Base-by-base conservation (phyloP, 1,140 invertebrate genomes). In the Leptinotarsa defecta region DNA sequence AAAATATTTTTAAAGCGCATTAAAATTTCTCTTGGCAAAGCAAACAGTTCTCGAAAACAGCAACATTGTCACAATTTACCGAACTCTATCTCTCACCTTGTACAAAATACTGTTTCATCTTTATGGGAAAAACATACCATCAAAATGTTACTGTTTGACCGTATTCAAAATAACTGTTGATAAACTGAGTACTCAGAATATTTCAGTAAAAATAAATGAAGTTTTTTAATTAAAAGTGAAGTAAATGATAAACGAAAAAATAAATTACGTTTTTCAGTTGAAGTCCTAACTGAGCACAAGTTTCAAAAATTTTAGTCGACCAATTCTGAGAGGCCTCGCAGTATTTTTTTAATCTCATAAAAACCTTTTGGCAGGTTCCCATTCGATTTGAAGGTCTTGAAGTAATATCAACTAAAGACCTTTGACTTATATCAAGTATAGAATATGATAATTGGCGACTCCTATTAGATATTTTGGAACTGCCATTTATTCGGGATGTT, bases 201-300 rank as follows among this genome's bases (percentile, higher is more conserved):
- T 43, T 43, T 43, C 11, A 43, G 8, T 43, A 43, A 43, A 11
- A 43, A 2, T 11, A 43, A 11, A 43, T 43, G 34, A 11, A 43
- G 34, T 3, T 43, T 43, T 43, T 43, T 11, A 43, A 11, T 43
- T 43, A 11, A 43, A 43, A 43, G 34, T 11, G 8, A 43, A 43
- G 34, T 43, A 43, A 43, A 43, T 43, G 34, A 57, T 17, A 0
- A 57, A 57, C n/a, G 52, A 57, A 57, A 43, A 43, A 43, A 43
- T 43, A 43, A 57, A 57, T 74, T 71, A 80, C 79, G 48, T 80
- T 80, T 72, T 77, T 80, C 34, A 80, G 70, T 49, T 74, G 75
- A 20, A 80, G 43, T 43, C 79, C 79, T n/a, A 80, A 62, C 43
- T 80, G 75, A 22, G 75, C 65, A 52, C 79, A 80, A n/a, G 71